Evolutionary conservation across 2,113 vertebrate genomes (phyloP), one percentile per base, ranked within the genome.

Genomic region (Callorhinus ursinus): DNA sequence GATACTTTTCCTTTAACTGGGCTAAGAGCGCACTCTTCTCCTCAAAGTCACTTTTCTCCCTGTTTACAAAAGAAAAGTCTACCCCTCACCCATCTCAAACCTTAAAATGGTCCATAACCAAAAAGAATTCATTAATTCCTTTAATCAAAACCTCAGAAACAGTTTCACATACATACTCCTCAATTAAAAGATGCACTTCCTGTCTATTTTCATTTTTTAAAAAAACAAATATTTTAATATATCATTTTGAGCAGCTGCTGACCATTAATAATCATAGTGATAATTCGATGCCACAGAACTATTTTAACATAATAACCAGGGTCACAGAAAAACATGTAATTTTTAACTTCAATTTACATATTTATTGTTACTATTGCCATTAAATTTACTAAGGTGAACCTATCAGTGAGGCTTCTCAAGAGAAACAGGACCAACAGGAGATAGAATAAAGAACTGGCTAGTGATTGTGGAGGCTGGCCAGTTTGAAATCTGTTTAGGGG

Each of bases 271-370:
- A 95, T 39, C 28, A 69, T 13, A 57, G 65, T 46, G 28, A 82
- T 42, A 76, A 72, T 72, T 91, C 55, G 71, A 55, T 7, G 31
- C 10, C 61, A 61, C 86, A 93, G 31, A 87, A 95, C 71, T 87
- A 87, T 90, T 95, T 93, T 71, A 93, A 83, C 15, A 79, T 49
- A 84, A 84, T 77, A 79, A 51, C 12, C 26, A 97, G 1, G 71
- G 42, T 71, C 57, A 83, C 31, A 57, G 88, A 79, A 96, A 72
- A 79, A 46, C 51, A 79, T 7, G 13, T 42, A 59, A 79, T 65
- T 76, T 91, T 57, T 59, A 65, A 74, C n/a, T 79, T 83, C 13
- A 33, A 10, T 42, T 72, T 59, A 67, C 49, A 36, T 76, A 53
- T 55, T 84, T 61, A 49, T 76, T 39, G 59, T 93, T 65, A 31